Base-by-base conservation (phyloP, 2,888 invertebrate species). In the Erebia ligea region DNA sequence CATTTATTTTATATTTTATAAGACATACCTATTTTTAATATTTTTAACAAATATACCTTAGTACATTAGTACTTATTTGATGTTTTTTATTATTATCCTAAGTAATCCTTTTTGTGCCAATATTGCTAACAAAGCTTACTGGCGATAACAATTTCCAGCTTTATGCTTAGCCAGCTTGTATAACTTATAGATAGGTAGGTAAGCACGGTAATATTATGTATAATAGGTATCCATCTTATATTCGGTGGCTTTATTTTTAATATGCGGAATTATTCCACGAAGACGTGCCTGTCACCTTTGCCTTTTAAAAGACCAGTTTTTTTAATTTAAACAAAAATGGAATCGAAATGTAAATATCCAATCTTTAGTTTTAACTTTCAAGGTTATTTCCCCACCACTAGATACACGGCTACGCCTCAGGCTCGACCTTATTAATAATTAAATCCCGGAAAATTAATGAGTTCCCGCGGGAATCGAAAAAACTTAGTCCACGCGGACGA, bases 1-100 rank as follows among this genome's bases (percentile, higher is more conserved):
- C 58, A 69, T 73, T 75, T 72, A 66, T 75, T 66, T 69, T 67
- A 70, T 68, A 76, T 75, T 75, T 73, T 77, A 73, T 69, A 70
- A 70, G 62, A 70, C 71, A 62, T 74, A n/a, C n/a, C n/a, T n/a
- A n/a, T n/a, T n/a, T n/a, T n/a, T n/a, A n/a, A n/a, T n/a, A 76
- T 76, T 69, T 72, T 73, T 52, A 76, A 75, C 68, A 73, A 73
- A 77, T 75, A 61, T 67, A 72, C 58, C 13, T 70, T 48, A 65
- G 45, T 65, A 56, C 19, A 52, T 65, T 50, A 34, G 52, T 65
- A 56, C 45, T 42, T 19, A 52, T 15, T 34, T 54, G 25, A 61
- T 65, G 50, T 68, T 21, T 63, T 21, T 63, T 67, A 15, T 54
- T 65, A 9, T 52, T 8, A 8, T 48, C 25, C 8, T 15, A 15